phyloP scores from a whole-genome alignment of 2,113 vertebrate species.

The Gallinago jamesoni region DNA sequence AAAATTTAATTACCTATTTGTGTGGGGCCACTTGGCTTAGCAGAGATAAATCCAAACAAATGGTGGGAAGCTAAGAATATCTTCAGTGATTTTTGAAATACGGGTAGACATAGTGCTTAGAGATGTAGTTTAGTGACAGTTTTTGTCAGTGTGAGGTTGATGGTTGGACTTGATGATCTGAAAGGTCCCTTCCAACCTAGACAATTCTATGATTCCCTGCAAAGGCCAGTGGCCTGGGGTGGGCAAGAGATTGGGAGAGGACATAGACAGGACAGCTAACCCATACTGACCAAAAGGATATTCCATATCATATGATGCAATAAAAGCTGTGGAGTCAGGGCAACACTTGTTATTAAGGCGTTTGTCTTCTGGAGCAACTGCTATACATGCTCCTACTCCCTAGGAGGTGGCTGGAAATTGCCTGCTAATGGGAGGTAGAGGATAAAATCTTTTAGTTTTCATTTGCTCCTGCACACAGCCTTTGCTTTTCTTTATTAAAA shows the following conservation, averaged over 20 bases:
- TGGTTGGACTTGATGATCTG: too few species aligned
- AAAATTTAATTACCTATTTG: neutral
- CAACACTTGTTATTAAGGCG: neutral
- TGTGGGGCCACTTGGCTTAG: neutral
- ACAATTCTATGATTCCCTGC: too few species aligned
- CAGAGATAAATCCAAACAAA: neutral
- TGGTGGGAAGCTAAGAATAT: neutral
- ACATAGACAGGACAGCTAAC: neutral
- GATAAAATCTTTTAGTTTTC: neutral
- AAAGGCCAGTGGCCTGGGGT: neutral
- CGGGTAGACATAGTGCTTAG: too few species aligned
- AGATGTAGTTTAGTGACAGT: too few species aligned
- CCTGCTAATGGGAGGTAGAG: neutral
- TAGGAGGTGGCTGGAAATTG: neutral
- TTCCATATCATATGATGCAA: neutral
- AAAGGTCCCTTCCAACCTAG: too few species aligned
- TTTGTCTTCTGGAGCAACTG: neutral
- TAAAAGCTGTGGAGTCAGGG: neutral
- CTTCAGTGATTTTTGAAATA: neutral
- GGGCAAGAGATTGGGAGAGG: neutral
- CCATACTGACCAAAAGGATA: neutral
- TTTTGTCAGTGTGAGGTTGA: too few species aligned
- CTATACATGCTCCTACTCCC: accelerated
- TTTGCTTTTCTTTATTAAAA: neutral
- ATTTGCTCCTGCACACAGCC: neutral